These are phyloP conservation scores for Xanthostigma xanthostigma DNA, from an alignment of 2,888 invertebrate species.

Conservation along the genomic window DNA sequence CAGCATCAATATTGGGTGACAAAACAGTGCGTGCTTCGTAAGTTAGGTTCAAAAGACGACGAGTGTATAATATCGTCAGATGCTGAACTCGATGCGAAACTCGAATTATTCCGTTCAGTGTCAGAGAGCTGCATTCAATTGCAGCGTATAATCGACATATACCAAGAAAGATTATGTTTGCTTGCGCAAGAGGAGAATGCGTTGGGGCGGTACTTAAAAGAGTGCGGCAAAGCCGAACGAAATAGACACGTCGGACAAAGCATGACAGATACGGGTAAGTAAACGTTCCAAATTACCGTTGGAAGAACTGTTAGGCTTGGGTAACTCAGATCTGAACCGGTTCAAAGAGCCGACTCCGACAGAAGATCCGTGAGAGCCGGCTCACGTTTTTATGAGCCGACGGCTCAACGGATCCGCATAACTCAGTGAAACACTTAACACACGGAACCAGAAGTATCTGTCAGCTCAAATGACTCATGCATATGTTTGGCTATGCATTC, in stretches of 20 bases:
- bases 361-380: too few relatives aligned
- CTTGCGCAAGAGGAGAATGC: constrained; percentile 92
- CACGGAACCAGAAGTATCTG: too few relatives aligned
- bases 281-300: constrained; percentile 38
- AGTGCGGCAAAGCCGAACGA: constrained; percentile 76
- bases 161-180: constrained; percentile 83
- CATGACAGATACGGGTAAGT: constrained; percentile 71
- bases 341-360: too few relatives aligned
- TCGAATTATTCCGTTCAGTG: constrained; percentile 84
- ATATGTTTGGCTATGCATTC: too few relatives aligned
- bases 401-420: too few relatives aligned
- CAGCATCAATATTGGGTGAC: constrained; percentile 98
- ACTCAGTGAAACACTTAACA: too few relatives aligned
- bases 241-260: constrained; percentile 76
- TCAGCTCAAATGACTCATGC: too few relatives aligned
- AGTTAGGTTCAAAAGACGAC: constrained; percentile 93
- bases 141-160: constrained; percentile 78
- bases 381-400: too few relatives aligned
- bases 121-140: constrained; percentile 78
- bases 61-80: constrained; percentile 93
- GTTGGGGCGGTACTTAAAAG: constrained; percentile 86
- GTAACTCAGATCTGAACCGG: too few relatives aligned
- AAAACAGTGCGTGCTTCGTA: constrained; percentile 84
- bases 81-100: constrained; percentile 89
- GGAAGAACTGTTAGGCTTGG: too few relatives aligned